Percentiles rank a stretch among this genome's conserved stretches.
These are phyloP conservation scores for Harpalus rubripes DNA, from an alignment of 2,888 invertebrate genomes.

Conservation along the genomic window DNA sequence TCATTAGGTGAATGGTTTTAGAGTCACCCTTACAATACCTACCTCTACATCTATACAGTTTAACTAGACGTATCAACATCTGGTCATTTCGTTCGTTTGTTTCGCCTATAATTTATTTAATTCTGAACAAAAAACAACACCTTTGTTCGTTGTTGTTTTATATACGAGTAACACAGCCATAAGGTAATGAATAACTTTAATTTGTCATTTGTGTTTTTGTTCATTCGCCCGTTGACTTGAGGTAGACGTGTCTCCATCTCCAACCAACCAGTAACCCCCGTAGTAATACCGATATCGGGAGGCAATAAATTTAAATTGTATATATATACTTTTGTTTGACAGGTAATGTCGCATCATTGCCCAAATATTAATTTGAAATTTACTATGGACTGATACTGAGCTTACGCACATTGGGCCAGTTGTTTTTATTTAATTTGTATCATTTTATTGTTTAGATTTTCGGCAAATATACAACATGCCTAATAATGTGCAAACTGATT, in stretches of 20 bases:
- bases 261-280: constrained; percentile 26
- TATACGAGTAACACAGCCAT: constrained; percentile 6
- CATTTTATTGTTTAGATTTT: constrained; percentile 24
- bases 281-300: background rate
- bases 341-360: constrained; percentile 50
- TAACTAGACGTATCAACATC: constrained; percentile 50
- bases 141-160: constrained; percentile 22
- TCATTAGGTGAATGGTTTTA: constrained; percentile 37
- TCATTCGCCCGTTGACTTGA: constrained; percentile 43
- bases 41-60: constrained; percentile 64
- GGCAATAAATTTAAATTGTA: constrained; percentile 28
- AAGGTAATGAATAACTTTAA: background rate
- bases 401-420: constrained; percentile 23
- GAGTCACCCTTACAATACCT: constrained; percentile 52
- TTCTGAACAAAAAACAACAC: background rate
- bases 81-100: constrained; percentile 48
- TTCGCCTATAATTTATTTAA: constrained; percentile 11
- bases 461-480: constrained; percentile 24
- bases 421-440: constrained; percentile 34
- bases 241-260: constrained; percentile 29
- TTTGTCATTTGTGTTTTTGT: background rate
- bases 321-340: constrained; percentile 22
- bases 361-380: constrained; percentile 37
- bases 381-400: constrained; percentile 34
- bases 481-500: constrained; percentile 8